A percentile compares a stretch with the other conserved stretches of the same genome.
Evolutionary conservation across 2,888 invertebrate genomes (phyloP).

Genomic region (Xanthia icteritia): DNA sequence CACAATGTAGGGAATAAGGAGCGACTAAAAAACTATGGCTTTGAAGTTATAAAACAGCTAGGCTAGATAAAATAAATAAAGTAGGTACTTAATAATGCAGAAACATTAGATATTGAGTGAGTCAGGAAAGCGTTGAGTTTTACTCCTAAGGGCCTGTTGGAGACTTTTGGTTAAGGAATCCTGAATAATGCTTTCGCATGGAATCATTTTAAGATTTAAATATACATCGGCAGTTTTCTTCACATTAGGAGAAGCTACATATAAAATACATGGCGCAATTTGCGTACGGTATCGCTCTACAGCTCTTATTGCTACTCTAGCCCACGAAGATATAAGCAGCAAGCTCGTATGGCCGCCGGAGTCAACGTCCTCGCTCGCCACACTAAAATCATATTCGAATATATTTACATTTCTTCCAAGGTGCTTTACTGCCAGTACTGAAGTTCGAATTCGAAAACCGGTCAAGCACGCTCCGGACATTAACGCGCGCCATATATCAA

Average conservation of each 20-base stretch:
- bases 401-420: slow-evolving; percentile 81
- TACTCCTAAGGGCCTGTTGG: neutral
- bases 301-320: slow-evolving; percentile 45
- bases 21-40: neutral
- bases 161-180: neutral
- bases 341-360: slow-evolving; percentile 61
- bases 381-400: slow-evolving; percentile 82
- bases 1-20: neutral
- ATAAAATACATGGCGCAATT: neutral
- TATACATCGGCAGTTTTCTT: neutral
- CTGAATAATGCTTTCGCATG: neutral
- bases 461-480: slow-evolving; percentile 64
- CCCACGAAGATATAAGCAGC: slow-evolving; percentile 70
- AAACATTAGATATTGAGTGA: no score
- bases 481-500: slow-evolving; percentile 54
- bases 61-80: neutral
- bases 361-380: slow-evolving; percentile 81
- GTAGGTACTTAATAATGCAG: neutral
- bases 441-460: slow-evolving; percentile 65
- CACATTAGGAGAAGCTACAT: neutral
- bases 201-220: no score
- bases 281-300: slow-evolving; percentile 27
- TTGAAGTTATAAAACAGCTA: neutral
- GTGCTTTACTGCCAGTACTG: slow-evolving; percentile 74
- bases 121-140: neutral